Percentiles rank a stretch among this genome's conserved stretches.
These are phyloP conservation scores for Suricata suricatta DNA, from an alignment of 2,113 vertebrate genomes.

Conservation along the genomic window DNA sequence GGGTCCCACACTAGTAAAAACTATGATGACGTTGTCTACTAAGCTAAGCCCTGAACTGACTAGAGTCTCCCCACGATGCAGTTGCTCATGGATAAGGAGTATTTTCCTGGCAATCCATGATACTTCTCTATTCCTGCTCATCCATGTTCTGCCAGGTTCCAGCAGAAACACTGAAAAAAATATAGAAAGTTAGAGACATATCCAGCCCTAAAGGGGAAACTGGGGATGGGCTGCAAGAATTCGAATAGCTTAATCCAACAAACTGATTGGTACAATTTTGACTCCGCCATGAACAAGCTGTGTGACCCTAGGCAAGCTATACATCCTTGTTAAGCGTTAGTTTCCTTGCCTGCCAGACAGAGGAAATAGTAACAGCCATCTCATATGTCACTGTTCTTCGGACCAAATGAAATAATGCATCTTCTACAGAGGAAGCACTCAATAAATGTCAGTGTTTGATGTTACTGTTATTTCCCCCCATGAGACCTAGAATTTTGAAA, in stretches of 20 bases:
- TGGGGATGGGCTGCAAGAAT: not conserved
- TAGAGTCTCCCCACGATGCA: not conserved
- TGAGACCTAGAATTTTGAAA: not conserved
- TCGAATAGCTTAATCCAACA: not conserved
- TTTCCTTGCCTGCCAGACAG: not conserved
- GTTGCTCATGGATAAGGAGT: not conserved
- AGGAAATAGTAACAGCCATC: not conserved
- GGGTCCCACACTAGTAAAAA: not conserved
- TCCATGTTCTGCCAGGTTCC: not conserved
- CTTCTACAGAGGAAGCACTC: not conserved
- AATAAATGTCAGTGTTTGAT: not conserved
- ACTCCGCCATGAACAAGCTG: not conserved
- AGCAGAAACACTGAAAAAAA: not conserved
- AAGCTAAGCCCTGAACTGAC: not conserved
- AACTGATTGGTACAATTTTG: not conserved
- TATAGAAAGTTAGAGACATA: not conserved
- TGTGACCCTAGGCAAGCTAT: not conserved
- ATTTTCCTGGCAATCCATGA: not conserved
- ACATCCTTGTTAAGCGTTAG: not conserved
- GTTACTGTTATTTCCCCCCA: not conserved
- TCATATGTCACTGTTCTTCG: not conserved
- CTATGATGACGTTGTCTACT: accelerated
- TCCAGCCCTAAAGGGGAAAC: not conserved
- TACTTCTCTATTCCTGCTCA: not conserved
- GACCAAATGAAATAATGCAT: not conserved